Percentiles rank a stretch among this genome's conserved stretches.
Evolutionary conservation across 2,888 invertebrate genomes (phyloP).

Genomic region (Drosophila robusta): DNA sequence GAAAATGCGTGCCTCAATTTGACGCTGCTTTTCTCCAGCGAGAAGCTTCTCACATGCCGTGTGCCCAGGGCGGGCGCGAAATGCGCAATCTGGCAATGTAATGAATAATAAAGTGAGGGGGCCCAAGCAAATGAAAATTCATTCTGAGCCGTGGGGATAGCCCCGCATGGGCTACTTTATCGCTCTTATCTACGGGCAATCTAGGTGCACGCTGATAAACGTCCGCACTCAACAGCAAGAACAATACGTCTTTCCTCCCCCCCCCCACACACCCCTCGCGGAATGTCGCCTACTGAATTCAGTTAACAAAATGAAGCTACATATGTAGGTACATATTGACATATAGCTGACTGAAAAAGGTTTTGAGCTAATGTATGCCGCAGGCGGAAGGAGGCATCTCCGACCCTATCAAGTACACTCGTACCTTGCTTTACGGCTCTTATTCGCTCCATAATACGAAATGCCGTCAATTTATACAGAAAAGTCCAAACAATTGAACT

Average conservation of each 20-base stretch:
- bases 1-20: conserved; percentile 14
- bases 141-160: conserved; percentile 17
- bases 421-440: no score
- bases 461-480: no score
- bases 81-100: conserved; percentile 51
- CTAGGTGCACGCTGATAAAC: conserved; percentile 56
- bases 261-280: not conserved
- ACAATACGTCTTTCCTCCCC: not conserved
- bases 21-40: conserved; percentile 1
- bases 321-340: no score
- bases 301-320: conserved; percentile 10
- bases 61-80: conserved; percentile 12
- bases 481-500: no score
- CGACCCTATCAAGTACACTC: no score
- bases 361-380: no score
- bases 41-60: conserved; percentile 12
- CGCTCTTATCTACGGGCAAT: conserved; percentile 62
- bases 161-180: conserved; percentile 45
- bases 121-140: conserved; percentile 32
- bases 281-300: conserved; percentile 13
- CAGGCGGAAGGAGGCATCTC: no score
- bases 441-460: no score
- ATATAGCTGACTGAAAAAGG: no score
- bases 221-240: conserved; percentile 10
- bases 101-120: conserved; percentile 51